Evolutionary conservation across 35 echinoderm and acorn worm genomes (phyloP), one percentile per base, ranked within the genome.

Genomic region (Acanthaster planci): DNA sequence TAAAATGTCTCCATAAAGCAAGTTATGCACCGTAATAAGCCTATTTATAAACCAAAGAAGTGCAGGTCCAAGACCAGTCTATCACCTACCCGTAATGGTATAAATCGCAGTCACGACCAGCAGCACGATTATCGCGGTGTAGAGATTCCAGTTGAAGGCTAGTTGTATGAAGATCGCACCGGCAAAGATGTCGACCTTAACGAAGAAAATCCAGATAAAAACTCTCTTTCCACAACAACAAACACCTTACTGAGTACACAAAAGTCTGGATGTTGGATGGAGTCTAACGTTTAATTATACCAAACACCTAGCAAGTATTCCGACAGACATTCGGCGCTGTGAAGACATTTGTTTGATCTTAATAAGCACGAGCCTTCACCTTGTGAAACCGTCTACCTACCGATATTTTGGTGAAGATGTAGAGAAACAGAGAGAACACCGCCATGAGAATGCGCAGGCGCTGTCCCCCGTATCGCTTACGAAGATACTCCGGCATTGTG

Each of bases 401-500:
- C 32, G 96, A 99, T 52, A 99, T 94, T 60, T 99, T 99, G 14
- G 92, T 93, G 23, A 94, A 82, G 14, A 99, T 90, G 29, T 87
- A 99, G 32, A 99, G 86, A 34, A 93, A 67, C 19, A 99, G 86
- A 1, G 96, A 88, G 7, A 99, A 76, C 50, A 94, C 85, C 19
- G 96, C 92, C 2, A 99, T 67, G 26, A 90, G 91, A 16, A 99
- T 77, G 30, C 92, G 59, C 17, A 99, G 80, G 2, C 96, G 85
- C 58, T 99, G 89, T 19, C 96, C 96, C 16, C 96, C 96, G 31
- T 91, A 99, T 39, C 96, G 68, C 50, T 92, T 99, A 53, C 89
- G 59, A 8, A 99, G 78, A 77, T 99, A 99, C 77, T 99, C 96
- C 5, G 96, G 96, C 96, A 99, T 94, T 52, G 96, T 99, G 55